phyloP scores from a whole-genome alignment of 2,797 vertebrate genomes.

The Melanotaenia boesemani region DNA sequence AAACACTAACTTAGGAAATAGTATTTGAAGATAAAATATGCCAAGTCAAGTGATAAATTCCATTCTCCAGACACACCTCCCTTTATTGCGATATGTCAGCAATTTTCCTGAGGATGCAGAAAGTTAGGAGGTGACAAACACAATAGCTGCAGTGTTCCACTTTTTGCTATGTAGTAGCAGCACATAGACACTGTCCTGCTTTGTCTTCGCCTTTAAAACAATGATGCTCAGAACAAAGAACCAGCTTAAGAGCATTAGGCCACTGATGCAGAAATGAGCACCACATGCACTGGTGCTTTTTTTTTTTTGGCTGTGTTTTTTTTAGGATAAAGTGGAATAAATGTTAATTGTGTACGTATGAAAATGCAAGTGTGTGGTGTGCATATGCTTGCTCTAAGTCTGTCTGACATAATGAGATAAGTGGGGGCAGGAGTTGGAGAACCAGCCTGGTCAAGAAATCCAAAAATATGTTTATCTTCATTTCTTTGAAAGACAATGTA shows the following conservation, averaged over 20 bases:
- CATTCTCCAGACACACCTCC: conserved; percentile 9
- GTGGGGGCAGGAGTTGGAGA: neutral
- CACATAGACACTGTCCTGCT: conserved; percentile 56
- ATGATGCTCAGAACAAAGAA: conserved; percentile 74
- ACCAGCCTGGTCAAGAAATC: conserved; percentile 32
- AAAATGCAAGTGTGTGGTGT: conserved; percentile 8
- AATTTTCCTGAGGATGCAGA: conserved; percentile 48
- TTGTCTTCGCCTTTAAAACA: conserved; percentile 71
- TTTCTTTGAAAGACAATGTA: conserved; percentile 47
- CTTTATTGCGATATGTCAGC: conserved; percentile 42
- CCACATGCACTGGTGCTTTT: conserved; percentile 58
- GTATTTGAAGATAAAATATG: neutral
- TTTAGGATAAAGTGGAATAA: conserved; percentile 57
- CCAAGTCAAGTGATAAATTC: conserved; percentile 5
- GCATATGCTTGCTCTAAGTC: conserved; percentile 9
- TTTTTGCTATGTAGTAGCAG: conserved; percentile 55
- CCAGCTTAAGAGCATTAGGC: conserved; percentile 74
- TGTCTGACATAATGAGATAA: conserved; percentile 22
- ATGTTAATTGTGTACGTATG: conserved; percentile 42
- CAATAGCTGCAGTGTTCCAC: conserved; percentile 70
- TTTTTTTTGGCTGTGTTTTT: conserved; percentile 41
- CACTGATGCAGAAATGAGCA: conserved; percentile 74
- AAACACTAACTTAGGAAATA: neutral
- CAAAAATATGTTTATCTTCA: conserved; percentile 40
- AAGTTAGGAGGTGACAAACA: conserved; percentile 61